phyloP scores from a whole-genome alignment of 2,888 invertebrate species.

The Netelia virgata region DNA sequence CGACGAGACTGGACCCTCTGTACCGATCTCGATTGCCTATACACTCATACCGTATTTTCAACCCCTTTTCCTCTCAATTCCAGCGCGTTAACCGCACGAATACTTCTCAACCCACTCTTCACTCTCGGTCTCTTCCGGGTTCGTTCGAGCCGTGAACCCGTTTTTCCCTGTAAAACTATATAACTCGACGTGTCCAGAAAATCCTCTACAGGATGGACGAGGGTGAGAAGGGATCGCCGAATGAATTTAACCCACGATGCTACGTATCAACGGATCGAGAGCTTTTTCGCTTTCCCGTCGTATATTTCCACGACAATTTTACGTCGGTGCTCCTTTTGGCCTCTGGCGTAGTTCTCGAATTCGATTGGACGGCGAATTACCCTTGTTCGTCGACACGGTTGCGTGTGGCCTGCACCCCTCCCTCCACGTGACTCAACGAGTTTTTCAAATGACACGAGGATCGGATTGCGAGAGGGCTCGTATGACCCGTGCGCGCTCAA shows the following conservation, averaged over 20 bases:
- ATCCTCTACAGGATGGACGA: background rate
- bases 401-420: background rate
- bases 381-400: background rate
- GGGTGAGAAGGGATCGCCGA: background rate
- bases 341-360: constrained; percentile 42
- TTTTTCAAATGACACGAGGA: constrained; percentile 58
- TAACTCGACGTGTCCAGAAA: constrained; percentile 19
- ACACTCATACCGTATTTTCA: background rate
- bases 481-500: constrained; percentile 41
- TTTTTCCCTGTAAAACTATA: constrained; percentile 31
- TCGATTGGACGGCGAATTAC: constrained; percentile 47
- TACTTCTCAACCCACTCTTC: background rate
- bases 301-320: constrained; percentile 59
- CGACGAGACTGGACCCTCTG: constrained; percentile 41
- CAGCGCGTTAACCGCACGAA: constrained; percentile 39
- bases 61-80: constrained; percentile 50
- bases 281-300: constrained; percentile 56
- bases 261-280: constrained; percentile 18
- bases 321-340: constrained; percentile 4
- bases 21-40: constrained; percentile 23
- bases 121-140: constrained; percentile 11
- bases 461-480: constrained; percentile 54
- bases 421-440: constrained; percentile 45
- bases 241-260: background rate
- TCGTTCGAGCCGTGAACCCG: background rate